Conservation (phyloP, 2,113 vertebrate genomes). For the Nothocercus nigrocapillus region DNA sequence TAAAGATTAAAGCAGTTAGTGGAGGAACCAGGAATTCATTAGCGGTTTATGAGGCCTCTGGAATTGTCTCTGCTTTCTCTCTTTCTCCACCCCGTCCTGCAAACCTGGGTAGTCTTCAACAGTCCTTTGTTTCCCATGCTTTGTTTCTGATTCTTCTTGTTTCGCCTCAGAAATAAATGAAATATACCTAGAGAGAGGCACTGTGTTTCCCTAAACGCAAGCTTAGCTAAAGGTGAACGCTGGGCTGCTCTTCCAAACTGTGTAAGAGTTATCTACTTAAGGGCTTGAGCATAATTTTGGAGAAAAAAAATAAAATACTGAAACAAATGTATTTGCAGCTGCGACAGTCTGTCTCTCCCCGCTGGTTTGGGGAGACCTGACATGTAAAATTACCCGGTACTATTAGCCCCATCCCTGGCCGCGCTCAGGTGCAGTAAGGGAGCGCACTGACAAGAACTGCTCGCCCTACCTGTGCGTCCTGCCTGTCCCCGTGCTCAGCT, state of each 20-base stretch:
- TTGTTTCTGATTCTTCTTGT: background rate
- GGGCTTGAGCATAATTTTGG: background rate
- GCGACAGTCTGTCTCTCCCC: background rate
- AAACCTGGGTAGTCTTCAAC: background rate
- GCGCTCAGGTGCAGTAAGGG: background rate
- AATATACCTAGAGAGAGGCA: background rate
- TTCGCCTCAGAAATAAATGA: background rate
- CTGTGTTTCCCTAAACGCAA: background rate
- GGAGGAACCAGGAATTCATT: slow-evolving; percentile 1
- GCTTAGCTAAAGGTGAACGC: background rate
- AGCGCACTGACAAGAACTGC: background rate
- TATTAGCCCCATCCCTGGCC: background rate
- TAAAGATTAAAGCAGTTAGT: background rate
- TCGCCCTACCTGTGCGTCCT: background rate
- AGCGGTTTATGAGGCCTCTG: background rate
- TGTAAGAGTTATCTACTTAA: background rate
- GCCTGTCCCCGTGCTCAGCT: background rate
- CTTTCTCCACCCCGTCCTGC: background rate
- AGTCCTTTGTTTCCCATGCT: background rate
- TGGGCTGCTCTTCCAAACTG: background rate
- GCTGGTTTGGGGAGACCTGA: background rate
- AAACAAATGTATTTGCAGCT: background rate
- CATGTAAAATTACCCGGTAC: background rate
- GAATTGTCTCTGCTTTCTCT: background rate
- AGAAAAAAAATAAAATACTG: background rate